These are phyloP conservation scores for Drosophila paramelanica DNA, from an alignment of 2,888 invertebrate species.

Conservation along the genomic window DNA sequence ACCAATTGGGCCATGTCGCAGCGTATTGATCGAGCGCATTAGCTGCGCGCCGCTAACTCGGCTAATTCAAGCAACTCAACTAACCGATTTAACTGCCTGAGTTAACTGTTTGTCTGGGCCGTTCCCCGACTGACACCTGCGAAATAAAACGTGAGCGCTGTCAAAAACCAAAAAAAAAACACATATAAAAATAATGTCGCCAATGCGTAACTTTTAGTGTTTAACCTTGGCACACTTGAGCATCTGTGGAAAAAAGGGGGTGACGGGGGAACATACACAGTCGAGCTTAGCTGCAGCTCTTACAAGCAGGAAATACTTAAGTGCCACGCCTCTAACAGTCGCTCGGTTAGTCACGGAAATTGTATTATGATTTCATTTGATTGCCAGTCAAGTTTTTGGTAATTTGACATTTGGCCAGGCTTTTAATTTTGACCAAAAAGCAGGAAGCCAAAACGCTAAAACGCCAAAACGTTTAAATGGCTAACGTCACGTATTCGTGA, in stretches of 20 bases:
- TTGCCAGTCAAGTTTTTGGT: constrained; percentile 41
- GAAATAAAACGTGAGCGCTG: constrained; percentile 70
- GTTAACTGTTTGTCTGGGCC: constrained; percentile 42
- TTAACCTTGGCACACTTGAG: constrained; percentile 70
- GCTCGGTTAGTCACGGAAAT: constrained; percentile 31
- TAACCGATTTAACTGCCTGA: constrained; percentile 35
- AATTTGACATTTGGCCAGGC: constrained; percentile 64
- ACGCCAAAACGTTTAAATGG: constrained; percentile 2
- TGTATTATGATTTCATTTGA: constrained; percentile 47
- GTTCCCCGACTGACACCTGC: constrained; percentile 60
- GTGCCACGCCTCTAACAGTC: constrained; percentile 30
- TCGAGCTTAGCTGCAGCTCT: not conserved
- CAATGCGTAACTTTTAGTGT: constrained; percentile 36
- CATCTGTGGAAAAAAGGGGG: not conserved
- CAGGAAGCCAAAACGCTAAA: constrained; percentile 41
- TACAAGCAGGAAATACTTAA: constrained; percentile 42
- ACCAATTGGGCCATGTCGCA: constrained; percentile 20
- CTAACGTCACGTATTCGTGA: constrained; percentile 24
- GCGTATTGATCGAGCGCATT: constrained; percentile 50
- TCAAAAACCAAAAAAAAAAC: not conserved
- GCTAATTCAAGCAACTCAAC: constrained; percentile 10
- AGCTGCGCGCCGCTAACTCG: constrained; percentile 44
- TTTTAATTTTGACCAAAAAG: constrained; percentile 36
- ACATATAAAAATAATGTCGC: constrained; percentile 21
- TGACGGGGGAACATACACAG: not conserved